Conservation (phyloP, 2,888 invertebrate genomes). For the Acronicta leporina region DNA sequence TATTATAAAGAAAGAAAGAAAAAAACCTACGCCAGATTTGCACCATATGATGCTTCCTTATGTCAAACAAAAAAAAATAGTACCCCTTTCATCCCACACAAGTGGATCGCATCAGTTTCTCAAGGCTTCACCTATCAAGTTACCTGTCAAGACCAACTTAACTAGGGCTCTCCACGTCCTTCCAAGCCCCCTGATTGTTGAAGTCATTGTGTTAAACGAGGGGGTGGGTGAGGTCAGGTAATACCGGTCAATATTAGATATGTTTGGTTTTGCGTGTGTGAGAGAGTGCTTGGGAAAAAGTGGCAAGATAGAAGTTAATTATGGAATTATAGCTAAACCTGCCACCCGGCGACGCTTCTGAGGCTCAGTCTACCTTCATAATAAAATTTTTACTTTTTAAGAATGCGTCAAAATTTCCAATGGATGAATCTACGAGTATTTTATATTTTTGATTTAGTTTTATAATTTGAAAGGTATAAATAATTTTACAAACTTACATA, state of each 20-base stretch:
- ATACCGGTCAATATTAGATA: constrained; percentile 33
- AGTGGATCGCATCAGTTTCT: constrained; percentile 30
- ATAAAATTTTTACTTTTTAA: too few relatives aligned
- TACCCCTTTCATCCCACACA: constrained; percentile 32
- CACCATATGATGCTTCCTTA: constrained; percentile 8
- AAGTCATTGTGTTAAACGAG: background rate
- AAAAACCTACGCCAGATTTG: constrained; percentile 16
- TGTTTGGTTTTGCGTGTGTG: constrained; percentile 5
- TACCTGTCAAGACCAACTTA: constrained; percentile 37
- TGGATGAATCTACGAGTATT: too few relatives aligned
- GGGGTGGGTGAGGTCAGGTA: constrained; percentile 6
- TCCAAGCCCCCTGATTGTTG: background rate
- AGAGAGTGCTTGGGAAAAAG: constrained; percentile 15
- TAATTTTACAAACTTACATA: too few relatives aligned
- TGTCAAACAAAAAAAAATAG: constrained; percentile 1
- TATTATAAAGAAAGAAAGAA: too few relatives aligned
- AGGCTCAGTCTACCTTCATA: too few relatives aligned
- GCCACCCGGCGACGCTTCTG: too few relatives aligned
- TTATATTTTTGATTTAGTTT: too few relatives aligned
- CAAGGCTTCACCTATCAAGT: constrained; percentile 61
- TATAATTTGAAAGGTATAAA: too few relatives aligned
- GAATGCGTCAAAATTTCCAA: too few relatives aligned
- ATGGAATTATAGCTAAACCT: too few relatives aligned
- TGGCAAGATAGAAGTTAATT: too few relatives aligned
- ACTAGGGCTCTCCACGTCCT: constrained; percentile 11